Evolutionary conservation across 1,140 invertebrate genomes (phyloP).

Genomic region (Uloborus diversus): DNA sequence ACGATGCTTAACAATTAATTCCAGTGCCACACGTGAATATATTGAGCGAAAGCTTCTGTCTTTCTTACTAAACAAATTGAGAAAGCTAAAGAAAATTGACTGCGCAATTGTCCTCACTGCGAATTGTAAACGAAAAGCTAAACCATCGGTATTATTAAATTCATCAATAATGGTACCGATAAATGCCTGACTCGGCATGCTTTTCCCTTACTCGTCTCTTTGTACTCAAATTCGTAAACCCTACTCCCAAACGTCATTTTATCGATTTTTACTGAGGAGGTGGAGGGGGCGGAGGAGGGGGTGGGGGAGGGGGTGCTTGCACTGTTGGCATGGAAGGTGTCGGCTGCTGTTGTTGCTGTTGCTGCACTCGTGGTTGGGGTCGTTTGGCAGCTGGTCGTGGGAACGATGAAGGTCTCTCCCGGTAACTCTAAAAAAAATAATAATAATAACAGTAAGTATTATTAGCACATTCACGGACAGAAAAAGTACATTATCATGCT

Average conservation of each 20-base stretch:
- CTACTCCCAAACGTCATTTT: not conserved
- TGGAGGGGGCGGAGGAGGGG: slow-evolving; percentile 29
- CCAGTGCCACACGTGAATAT: no score
- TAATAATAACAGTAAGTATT: not conserved
- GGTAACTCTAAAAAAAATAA: slow-evolving; percentile 29
- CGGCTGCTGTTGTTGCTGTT: slow-evolving; percentile 21
- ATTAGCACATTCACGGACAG: not conserved
- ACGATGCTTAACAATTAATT: no score
- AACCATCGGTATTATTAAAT: no score
- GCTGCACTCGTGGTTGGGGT: not conserved
- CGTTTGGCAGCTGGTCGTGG: slow-evolving; percentile 31
- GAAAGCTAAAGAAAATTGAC: no score
- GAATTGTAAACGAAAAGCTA: no score
- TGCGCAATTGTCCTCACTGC: no score
- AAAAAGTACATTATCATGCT: not conserved
- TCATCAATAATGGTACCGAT: no score
- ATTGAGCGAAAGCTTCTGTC: no score
- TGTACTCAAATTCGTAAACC: no score
- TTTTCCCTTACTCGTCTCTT: no score
- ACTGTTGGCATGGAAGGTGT: not conserved
- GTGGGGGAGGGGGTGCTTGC: not conserved
- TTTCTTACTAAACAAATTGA: no score
- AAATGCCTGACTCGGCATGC: no score
- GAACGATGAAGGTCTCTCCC: slow-evolving; percentile 45
- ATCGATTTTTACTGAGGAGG: not conserved